These are phyloP conservation scores for Atta cephalotes DNA, from an alignment of 1,140 invertebrate genomes.

Conservation along the genomic window DNA sequence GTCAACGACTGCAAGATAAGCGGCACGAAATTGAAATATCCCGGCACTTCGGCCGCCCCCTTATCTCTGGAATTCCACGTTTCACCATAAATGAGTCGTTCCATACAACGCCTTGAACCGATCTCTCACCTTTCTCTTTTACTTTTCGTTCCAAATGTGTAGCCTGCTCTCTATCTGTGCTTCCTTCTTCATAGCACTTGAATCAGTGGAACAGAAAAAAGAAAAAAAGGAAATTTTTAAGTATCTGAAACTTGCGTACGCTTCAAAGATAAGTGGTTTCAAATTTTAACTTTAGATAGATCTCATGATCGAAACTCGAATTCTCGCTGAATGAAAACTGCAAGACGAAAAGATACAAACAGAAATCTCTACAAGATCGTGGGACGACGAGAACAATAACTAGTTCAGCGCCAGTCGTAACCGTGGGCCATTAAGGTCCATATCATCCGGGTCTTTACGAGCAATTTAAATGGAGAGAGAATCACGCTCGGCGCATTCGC, in stretches of 20 bases:
- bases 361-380: not conserved
- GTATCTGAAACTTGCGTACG: not conserved
- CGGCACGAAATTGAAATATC: constrained; percentile 75
- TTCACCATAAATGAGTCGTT: constrained; percentile 72
- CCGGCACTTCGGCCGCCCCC: constrained; percentile 59
- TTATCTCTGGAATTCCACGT: constrained; percentile 75
- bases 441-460: constrained; percentile 69
- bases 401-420: constrained; percentile 73
- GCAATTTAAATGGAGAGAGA: constrained; percentile 60
- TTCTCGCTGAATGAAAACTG: not conserved
- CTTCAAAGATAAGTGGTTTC: not conserved
- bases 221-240: not conserved
- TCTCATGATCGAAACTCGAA: not conserved
- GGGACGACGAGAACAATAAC: constrained; percentile 67
- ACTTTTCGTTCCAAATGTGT: constrained; percentile 31
- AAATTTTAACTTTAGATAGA: not conserved
- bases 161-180: not conserved
- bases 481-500: constrained; percentile 29
- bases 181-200: not conserved
- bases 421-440: constrained; percentile 71
- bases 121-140: constrained; percentile 59
- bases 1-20: constrained; percentile 70
- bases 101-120: constrained; percentile 33
- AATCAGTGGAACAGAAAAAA: not conserved
- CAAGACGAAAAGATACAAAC: not conserved